Evolutionary conservation across 2,888 invertebrate species (phyloP).

Genomic region (Crossocerus cetratus): DNA sequence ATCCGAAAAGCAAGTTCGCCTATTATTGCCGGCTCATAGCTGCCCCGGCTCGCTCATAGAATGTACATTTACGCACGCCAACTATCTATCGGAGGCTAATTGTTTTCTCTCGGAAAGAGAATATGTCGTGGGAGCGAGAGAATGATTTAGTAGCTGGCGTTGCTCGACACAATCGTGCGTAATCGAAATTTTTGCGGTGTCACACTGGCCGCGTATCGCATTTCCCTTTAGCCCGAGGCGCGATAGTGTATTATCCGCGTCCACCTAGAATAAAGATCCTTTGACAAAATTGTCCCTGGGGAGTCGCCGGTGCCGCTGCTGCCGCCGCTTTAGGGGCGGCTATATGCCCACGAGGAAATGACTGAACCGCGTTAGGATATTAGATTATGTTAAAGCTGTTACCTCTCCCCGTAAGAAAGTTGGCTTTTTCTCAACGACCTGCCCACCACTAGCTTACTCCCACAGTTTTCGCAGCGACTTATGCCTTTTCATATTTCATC

Average conservation of each 20-base stretch:
- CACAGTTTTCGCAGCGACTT: neutral
- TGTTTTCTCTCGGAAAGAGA: neutral
- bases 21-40: too few species aligned
- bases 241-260: slow-evolving; percentile 73
- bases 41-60: too few species aligned
- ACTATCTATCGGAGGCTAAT: neutral
- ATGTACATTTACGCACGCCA: too few species aligned
- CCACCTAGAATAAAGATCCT: slow-evolving; percentile 76
- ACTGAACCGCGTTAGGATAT: slow-evolving; percentile 76
- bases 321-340: slow-evolving; percentile 71
- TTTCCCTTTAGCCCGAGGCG: slow-evolving; percentile 71
- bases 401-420: slow-evolving; percentile 51
- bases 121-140: slow-evolving; percentile 5
- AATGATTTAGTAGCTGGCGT: slow-evolving; percentile 22
- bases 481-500: too few species aligned
- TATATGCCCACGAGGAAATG: slow-evolving; percentile 75
- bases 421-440: slow-evolving; percentile 20
- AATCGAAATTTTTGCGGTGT: slow-evolving; percentile 64
- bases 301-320: slow-evolving; percentile 71
- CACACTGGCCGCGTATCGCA: slow-evolving; percentile 65
- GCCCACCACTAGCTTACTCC: slow-evolving; percentile 1
- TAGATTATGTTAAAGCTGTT: slow-evolving; percentile 71
- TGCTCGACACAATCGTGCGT: slow-evolving; percentile 52
- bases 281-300: slow-evolving; percentile 76
- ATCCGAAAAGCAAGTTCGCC: too few species aligned